phyloP scores from a whole-genome alignment of 1,140 invertebrate genomes.

The Aphelinus certus region DNA sequence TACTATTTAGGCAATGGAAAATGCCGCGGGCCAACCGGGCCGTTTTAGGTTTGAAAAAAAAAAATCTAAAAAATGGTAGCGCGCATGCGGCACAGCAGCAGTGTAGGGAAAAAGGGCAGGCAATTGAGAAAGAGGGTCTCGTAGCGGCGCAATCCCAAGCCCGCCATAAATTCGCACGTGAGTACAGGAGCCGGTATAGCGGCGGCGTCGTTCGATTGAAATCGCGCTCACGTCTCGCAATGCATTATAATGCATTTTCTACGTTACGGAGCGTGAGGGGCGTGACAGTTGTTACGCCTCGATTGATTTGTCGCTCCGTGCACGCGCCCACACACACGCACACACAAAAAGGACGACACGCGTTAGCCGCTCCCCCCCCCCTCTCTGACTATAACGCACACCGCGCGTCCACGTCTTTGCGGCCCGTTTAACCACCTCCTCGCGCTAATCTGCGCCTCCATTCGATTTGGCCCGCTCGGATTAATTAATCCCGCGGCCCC shows the following conservation, averaged over 20 bases:
- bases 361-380: not conserved
- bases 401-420: not conserved
- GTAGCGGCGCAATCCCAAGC: conserved; percentile 39
- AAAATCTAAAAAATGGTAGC: conserved; percentile 11
- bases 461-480: not conserved
- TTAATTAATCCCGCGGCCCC: too few species aligned
- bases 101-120: not conserved
- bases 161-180: conserved; percentile 46
- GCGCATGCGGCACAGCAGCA: not conserved
- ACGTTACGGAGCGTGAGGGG: conserved; percentile 31
- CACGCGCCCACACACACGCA: not conserved
- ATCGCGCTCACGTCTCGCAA: conserved; percentile 49
- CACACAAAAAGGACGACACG: not conserved
- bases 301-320: conserved; percentile 49
- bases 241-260: conserved; percentile 56
- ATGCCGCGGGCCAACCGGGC: not conserved
- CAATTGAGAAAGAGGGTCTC: not conserved
- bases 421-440: conserved; percentile 10
- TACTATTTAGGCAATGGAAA: not conserved
- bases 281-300: conserved; percentile 51
- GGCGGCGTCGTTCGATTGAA: conserved; percentile 44
- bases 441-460: conserved; percentile 12
- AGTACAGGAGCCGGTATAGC: conserved; percentile 13
- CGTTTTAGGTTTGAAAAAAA: not conserved
- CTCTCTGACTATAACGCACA: not conserved